phyloP scores from a whole-genome alignment of 2,888 invertebrate genomes.

The Trachelus tabidus region DNA sequence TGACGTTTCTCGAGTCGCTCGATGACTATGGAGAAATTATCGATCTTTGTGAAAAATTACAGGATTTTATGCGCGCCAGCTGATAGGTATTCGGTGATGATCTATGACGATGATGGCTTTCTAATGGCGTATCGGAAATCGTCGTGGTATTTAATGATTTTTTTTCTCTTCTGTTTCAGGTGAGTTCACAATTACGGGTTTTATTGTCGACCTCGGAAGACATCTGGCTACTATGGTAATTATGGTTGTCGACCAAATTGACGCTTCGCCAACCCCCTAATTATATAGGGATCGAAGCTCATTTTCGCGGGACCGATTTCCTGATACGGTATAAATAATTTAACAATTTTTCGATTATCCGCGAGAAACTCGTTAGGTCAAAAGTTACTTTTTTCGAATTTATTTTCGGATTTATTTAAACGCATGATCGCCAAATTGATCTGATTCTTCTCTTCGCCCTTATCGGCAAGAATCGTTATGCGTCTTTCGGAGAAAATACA shows the following conservation, averaged over 20 bases:
- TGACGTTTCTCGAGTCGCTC: not conserved
- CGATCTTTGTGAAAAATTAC: not conserved
- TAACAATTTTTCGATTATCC: not conserved
- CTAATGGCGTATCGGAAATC: not conserved
- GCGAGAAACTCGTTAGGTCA: not conserved
- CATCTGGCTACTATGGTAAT: not conserved
- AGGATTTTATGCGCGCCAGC: not conserved
- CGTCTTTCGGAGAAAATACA: too few species aligned
- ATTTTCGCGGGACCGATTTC: not conserved
- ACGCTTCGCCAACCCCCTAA: not conserved
- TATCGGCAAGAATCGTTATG: not conserved
- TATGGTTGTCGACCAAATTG: not conserved
- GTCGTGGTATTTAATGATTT: not conserved
- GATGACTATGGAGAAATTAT: not conserved
- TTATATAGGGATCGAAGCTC: not conserved
- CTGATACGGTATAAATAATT: not conserved
- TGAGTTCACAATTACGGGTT: slow-evolving; percentile 25
- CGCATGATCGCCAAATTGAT: not conserved
- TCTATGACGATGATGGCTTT: not conserved
- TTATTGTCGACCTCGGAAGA: not conserved
- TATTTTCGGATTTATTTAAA: not conserved
- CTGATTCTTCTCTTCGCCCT: not conserved
- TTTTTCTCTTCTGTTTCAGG: slow-evolving; percentile 31
- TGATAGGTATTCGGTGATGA: not conserved
- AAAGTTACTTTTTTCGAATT: not conserved